These are phyloP conservation scores for Brotogeris chrysoptera DNA, from an alignment of 2,797 vertebrate species.

Conservation along the genomic window DNA sequence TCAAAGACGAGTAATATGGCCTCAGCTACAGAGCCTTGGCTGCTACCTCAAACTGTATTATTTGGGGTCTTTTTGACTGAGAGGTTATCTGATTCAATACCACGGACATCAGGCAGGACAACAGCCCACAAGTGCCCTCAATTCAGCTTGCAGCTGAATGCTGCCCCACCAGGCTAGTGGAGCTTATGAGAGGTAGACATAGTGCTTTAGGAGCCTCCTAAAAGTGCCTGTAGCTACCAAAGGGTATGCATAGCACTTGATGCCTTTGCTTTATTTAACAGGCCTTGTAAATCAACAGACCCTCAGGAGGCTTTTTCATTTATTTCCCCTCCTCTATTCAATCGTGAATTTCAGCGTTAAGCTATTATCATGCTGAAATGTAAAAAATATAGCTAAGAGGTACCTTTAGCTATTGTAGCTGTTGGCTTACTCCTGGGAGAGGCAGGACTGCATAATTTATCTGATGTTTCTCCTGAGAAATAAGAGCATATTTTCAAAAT, in stretches of 20 bases:
- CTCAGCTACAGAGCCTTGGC: not conserved
- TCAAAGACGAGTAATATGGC: not conserved
- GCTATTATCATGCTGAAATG: not conserved
- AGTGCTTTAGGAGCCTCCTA: not conserved
- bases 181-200: not conserved
- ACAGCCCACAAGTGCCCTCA: not conserved
- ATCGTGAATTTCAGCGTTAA: not conserved
- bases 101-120: not conserved
- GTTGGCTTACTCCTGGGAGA: not conserved
- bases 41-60: not conserved
- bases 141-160: not conserved
- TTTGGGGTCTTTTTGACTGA: not conserved
- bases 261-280: not conserved
- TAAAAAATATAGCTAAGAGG: not conserved
- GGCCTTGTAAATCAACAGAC: not conserved
- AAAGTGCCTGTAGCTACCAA: not conserved
- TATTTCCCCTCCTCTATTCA: not conserved
- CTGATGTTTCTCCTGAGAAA: not conserved
- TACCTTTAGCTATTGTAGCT: not conserved
- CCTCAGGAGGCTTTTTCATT: not conserved
- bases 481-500: constrained; percentile 30
- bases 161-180: not conserved
- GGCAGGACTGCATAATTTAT: not conserved
- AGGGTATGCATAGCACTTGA: not conserved
- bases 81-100: not conserved